phyloP scores from a whole-genome alignment of 2,113 vertebrate species.

The Corythornis cristatus region DNA sequence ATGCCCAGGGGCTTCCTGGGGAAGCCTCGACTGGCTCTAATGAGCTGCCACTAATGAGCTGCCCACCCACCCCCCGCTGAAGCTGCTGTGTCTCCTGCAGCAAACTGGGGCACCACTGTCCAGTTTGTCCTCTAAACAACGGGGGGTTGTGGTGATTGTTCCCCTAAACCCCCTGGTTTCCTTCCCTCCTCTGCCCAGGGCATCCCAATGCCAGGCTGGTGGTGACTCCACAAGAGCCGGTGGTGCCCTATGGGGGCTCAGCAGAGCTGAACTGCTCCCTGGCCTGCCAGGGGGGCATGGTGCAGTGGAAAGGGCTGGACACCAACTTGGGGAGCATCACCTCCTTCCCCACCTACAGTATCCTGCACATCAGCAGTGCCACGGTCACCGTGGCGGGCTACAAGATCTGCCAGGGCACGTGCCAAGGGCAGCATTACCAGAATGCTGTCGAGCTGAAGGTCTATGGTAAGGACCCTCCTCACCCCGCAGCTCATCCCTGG shows the following conservation, averaged over 20 bases:
- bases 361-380: slow-evolving; percentile 44
- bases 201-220: background rate
- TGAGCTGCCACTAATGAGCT: accelerated
- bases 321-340: slow-evolving; percentile 51
- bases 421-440: background rate
- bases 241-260: slow-evolving; percentile 48
- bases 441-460: background rate
- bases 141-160: background rate
- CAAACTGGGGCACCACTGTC: accelerated
- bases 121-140: accelerated
- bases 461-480: slow-evolving; percentile 50
- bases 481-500: accelerated
- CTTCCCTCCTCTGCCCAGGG: background rate
- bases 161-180: background rate
- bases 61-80: accelerated
- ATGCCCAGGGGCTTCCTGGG: no score
- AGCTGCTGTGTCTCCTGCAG: background rate
- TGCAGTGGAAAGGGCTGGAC: slow-evolving; percentile 77
- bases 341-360: slow-evolving; percentile 38
- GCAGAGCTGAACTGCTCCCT: slow-evolving; percentile 67
- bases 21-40: background rate
- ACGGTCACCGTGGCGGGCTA: background rate
- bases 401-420: slow-evolving; percentile 65
- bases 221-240: background rate
- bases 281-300: background rate